Base-by-base conservation (phyloP, 2,113 vertebrate species). In the Cynopterus brachyotis region DNA sequence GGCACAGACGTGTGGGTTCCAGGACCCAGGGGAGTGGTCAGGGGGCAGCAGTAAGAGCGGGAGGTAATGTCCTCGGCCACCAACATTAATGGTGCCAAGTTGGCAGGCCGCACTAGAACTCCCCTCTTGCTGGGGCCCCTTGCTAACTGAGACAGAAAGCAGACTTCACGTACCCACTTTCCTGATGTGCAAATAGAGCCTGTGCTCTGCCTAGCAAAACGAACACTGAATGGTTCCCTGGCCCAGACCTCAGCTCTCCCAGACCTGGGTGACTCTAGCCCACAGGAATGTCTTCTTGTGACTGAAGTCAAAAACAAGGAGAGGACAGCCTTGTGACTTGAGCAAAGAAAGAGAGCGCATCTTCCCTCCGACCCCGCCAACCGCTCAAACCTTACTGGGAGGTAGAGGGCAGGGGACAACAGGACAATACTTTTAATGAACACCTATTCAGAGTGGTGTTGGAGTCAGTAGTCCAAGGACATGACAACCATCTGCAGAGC, bases 381-480 rank as follows among this genome's bases (percentile, higher is more conserved):
- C 11, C 3, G 55, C 28, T n/a, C 30, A 19, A 4, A n/a, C 8
- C 20, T 60, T 62, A 37, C 28, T 26, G 62, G n/a, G 45, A 5
- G 60, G 26, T 6, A 0, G 37, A 11, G 50, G 82, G 17, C 76
- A 72, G 92, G 85, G 12, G 7, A 50, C 32, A 86, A 91, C 70
- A 96, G 95, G 24, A 96, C 96, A 90, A 84, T 92, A 94, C 60
- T 96, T 98, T 94, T 93, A 97, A 98, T 97, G 94, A 97, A 90
- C 42, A 40, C 73, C 92, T 59, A 84, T 92, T 97, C 95, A 96
- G 94, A 75, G 82, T 2, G 0, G 82, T 2, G 0, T 57, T 0
- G 4, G 24, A 40, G 67, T 57, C 83, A 95, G 45, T 9, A 91
- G 82, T 59, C 55, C 12, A 0, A 88, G 78, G 15, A 0, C 0